These are phyloP conservation scores for Porites lobata DNA, from an alignment of 92 coral and sea anemone species.

Conservation along the genomic window DNA sequence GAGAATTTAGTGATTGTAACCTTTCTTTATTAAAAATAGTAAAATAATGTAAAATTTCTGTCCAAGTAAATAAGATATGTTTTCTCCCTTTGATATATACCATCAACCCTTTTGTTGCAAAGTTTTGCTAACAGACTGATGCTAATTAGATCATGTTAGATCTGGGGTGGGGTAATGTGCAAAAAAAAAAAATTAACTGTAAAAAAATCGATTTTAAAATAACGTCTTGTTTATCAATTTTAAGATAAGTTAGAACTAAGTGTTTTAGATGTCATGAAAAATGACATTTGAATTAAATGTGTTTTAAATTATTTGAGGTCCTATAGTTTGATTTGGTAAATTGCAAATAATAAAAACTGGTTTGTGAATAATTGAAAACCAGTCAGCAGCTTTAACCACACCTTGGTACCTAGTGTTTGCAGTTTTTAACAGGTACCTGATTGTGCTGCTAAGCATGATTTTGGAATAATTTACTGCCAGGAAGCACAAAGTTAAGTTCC, in stretches of 20 bases:
- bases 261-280: neutral
- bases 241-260: neutral
- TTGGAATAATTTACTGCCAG: constrained; percentile 2
- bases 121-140: neutral
- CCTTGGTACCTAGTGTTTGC: constrained; percentile 25
- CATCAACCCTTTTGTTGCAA: too few species aligned
- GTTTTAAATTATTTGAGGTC: neutral
- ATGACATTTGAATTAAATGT: neutral
- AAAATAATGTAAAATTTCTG: neutral
- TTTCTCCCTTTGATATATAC: neutral
- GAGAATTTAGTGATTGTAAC: too few species aligned
- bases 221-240: neutral
- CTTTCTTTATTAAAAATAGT: too few species aligned
- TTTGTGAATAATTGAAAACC: constrained; percentile 22
- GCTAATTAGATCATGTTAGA: neutral
- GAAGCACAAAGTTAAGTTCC: constrained; percentile 17
- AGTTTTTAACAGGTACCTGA: constrained; percentile 33
- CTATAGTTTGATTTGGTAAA: neutral
- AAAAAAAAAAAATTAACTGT: neutral
- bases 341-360: neutral
- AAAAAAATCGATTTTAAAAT: neutral
- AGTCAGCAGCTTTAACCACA: constrained; percentile 19
- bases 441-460: neutral
- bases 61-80: neutral
- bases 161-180: constrained; percentile 28